phyloP scores from a whole-genome alignment of 2,113 vertebrate genomes.

The Dolichallabes microphthalmus region DNA sequence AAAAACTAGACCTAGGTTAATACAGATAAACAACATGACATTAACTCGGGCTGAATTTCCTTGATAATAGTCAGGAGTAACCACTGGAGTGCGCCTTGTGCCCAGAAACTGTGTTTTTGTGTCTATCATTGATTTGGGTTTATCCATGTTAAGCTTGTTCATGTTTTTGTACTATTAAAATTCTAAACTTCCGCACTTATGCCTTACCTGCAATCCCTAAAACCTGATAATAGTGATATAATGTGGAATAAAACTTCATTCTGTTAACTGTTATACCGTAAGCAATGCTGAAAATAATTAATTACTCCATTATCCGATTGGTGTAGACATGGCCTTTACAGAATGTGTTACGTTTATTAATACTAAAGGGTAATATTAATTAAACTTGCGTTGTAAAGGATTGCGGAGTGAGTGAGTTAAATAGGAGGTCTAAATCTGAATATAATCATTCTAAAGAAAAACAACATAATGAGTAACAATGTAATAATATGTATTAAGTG shows the following conservation, averaged over 20 bases:
- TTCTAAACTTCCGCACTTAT: too few species aligned
- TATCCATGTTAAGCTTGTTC: too few species aligned
- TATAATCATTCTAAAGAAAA: not conserved
- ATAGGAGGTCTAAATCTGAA: not conserved
- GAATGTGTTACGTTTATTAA: not conserved
- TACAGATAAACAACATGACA: too few species aligned
- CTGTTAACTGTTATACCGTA: not conserved
- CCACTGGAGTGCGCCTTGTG: too few species aligned
- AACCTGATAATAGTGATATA: not conserved
- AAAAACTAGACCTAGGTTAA: too few species aligned
- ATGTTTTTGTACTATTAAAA: too few species aligned
- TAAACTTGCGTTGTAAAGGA: not conserved
- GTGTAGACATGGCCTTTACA: not conserved
- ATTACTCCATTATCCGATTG: too few species aligned
- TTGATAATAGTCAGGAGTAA: not conserved
- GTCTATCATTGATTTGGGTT: too few species aligned
- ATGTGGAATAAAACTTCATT: not conserved
- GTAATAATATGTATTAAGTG: not conserved
- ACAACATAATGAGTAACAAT: not conserved
- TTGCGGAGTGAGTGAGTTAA: not conserved
- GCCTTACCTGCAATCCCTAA: too few species aligned
- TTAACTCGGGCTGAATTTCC: not conserved
- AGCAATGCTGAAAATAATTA: not conserved
- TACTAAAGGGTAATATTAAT: not conserved
- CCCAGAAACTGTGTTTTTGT: too few species aligned